Conservation (phyloP, 2,113 vertebrate genomes). For the Rhynchopsitta pachyrhyncha region DNA sequence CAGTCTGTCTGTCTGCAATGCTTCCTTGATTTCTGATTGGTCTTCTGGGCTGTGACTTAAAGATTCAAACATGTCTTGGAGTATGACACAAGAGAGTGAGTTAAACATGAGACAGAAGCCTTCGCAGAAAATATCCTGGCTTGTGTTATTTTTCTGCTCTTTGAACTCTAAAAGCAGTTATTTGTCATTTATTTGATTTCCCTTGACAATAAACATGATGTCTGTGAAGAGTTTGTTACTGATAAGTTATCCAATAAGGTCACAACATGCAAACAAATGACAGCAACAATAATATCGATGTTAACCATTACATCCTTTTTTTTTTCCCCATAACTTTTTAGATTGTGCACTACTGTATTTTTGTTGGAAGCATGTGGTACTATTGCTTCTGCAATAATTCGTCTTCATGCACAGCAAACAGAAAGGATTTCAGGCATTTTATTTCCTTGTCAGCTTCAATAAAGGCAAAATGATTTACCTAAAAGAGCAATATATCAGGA, state of each 20-base stretch:
- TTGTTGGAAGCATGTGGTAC: constrained; percentile 45
- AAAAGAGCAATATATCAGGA: constrained; percentile 64
- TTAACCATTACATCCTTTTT: constrained; percentile 32
- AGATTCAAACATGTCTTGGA: not conserved
- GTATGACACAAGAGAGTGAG: not conserved
- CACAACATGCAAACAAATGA: constrained; percentile 46
- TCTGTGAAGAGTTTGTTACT: constrained; percentile 35
- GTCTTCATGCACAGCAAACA: constrained; percentile 39
- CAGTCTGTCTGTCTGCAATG: not conserved
- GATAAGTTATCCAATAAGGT: constrained; percentile 57
- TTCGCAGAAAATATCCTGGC: constrained; percentile 22
- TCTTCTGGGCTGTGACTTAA: not conserved
- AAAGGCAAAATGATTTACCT: constrained; percentile 66
- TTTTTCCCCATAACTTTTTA: not conserved
- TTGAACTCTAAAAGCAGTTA: constrained; percentile 57
- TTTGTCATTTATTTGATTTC: constrained; percentile 63
- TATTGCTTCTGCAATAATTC: constrained; percentile 48
- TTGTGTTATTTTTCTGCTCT: constrained; percentile 52
- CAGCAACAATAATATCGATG: constrained; percentile 56
- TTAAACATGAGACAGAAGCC: constrained; percentile 21
- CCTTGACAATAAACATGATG: constrained; percentile 44
- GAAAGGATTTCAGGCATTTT: constrained; percentile 69
- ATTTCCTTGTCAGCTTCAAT: constrained; percentile 70
- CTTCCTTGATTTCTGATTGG: not conserved
- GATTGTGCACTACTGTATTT: constrained; percentile 25